Evolutionary conservation across 2,888 invertebrate species (phyloP), one percentile per base, ranked within the genome.

Genomic region (Machimus rusticus): DNA sequence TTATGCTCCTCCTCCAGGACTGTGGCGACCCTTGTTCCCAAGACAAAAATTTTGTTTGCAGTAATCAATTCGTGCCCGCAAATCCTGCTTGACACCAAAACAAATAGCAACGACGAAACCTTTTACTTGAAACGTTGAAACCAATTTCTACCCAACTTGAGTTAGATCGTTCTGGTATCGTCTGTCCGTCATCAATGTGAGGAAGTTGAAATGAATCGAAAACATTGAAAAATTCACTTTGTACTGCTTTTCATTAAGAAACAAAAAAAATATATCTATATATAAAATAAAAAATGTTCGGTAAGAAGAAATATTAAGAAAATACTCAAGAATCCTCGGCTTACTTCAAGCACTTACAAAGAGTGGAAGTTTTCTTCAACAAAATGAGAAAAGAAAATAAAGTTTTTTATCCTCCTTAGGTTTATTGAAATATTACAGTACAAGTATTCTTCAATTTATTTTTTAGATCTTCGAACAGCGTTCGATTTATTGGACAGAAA

Each of bases 401-500:
- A 76, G 0, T 76, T 14, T 9, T 76, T 34, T 76, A 28, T 23
- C 66, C 23, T 57, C n/a, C 28, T 66, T 66, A 23, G 2, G 66
- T 66, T 66, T 23, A 66, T 34, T 66, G 19, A 66, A 66, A 66
- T 19, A 23, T 12, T 8, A 23, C 57, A 57, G 57, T 23, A 23
- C 23, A 66, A 66, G 23, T 28, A 66, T 66, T 4, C 66, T 66
- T 66, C 12, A 66, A 51, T 1, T 77, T 87, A 90, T 89, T 89
- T 94, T 94, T 0, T 93, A 96, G 96, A 96, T 92, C 93, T 96
- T 90, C 94, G 96, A 90, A 96, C 96, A 90, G 96, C 96, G 82
- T 97, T 97, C 92, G 95, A 95, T 88, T 93, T 97, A 89, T 92
- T 96, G 92, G 96, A 97, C 92, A 94, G 95, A 89, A 96, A 97